These are phyloP conservation scores for Scalopus aquaticus DNA, from an alignment of 2,113 vertebrate species.

Conservation along the genomic window DNA sequence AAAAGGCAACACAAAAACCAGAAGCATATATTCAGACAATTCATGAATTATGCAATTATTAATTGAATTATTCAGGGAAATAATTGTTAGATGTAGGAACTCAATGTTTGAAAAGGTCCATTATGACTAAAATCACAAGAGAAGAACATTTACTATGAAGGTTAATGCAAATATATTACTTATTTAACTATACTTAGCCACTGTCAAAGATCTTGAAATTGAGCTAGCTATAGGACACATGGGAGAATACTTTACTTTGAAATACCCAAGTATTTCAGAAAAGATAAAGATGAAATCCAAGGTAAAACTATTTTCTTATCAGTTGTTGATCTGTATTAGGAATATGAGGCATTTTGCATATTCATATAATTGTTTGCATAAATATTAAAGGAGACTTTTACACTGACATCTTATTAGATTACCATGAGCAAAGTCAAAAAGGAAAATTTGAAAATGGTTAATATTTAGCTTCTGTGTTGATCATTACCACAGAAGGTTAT, in stretches of 20 bases:
- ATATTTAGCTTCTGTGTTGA: conserved; percentile 60
- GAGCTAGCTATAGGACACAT: not conserved
- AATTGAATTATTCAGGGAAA: too few relatives aligned
- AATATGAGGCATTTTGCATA: not conserved
- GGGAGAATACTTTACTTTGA: conserved; percentile 28
- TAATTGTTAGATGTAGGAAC: conserved; percentile 22
- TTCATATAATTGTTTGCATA: conserved; percentile 4
- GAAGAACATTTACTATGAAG: conserved; percentile 63
- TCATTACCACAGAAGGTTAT: conserved; percentile 53
- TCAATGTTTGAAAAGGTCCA: conserved; percentile 47
- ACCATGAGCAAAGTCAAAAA: conserved; percentile 53
- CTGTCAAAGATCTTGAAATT: conserved; percentile 54
- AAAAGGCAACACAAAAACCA: conserved; percentile 19
- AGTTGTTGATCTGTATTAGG: not conserved
- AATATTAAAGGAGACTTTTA: conserved; percentile 60
- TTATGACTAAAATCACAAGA: conserved; percentile 75
- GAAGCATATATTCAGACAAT: conserved; percentile 35
- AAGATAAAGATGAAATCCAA: conserved; percentile 21
- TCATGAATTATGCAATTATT: too few relatives aligned
- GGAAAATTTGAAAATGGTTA: conserved; percentile 40
- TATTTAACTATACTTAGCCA: conserved; percentile 69
- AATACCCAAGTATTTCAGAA: not conserved
- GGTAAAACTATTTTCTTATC: not conserved
- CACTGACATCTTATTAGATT: conserved; percentile 39
- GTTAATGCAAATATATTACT: conserved; percentile 73